Evolutionary conservation across 2,113 vertebrate species (phyloP).

Genomic region (Leptodactylus fuscus): DNA sequence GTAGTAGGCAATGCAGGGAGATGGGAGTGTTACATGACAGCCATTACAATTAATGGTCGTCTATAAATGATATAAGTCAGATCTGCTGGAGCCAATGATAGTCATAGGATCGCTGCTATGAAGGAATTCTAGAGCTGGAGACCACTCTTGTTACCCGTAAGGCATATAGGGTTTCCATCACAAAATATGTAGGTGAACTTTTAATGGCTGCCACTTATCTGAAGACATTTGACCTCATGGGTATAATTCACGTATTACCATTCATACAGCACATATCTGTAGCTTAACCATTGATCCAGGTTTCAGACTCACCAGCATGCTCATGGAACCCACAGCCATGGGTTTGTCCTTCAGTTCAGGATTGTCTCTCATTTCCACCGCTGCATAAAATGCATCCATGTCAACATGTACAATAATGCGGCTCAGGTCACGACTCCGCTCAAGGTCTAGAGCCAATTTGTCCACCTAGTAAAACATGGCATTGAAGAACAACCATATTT

Average conservation of each 20-base stretch:
- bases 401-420: conserved; percentile 92
- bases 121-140: too few species aligned
- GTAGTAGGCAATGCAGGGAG: too few species aligned
- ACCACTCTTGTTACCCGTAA: too few species aligned
- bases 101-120: too few species aligned
- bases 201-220: neutral
- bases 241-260: neutral
- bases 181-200: neutral
- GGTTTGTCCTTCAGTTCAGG: conserved; percentile 90
- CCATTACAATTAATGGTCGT: too few species aligned
- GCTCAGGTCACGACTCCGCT: conserved; percentile 83
- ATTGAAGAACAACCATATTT: neutral
- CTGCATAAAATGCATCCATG: conserved; percentile 98
- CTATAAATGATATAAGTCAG: too few species aligned
- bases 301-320: conserved; percentile 87
- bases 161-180: too few species aligned
- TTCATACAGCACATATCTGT: neutral
- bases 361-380: conserved; percentile 94
- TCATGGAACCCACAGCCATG: conserved; percentile 93
- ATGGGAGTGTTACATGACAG: too few species aligned
- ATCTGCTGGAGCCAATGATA: too few species aligned
- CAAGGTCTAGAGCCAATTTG: conserved; percentile 77
- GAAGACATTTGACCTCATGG: neutral
- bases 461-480: conserved; percentile 78
- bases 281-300: neutral